Conservation (phyloP, 1,140 invertebrate genomes). For the Parasteatoda tepidariorum region DNA sequence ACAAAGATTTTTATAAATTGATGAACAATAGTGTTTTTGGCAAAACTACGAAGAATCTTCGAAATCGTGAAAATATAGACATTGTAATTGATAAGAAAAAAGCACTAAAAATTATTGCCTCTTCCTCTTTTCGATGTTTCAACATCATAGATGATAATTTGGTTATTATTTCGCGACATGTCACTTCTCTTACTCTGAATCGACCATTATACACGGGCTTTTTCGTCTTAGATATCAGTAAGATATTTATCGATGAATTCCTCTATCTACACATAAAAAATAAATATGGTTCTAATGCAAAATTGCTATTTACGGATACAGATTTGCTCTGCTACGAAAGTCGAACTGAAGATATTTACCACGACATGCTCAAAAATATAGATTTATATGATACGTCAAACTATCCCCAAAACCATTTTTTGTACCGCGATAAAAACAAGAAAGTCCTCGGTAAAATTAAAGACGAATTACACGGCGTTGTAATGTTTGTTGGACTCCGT, state of each 20-base stretch:
- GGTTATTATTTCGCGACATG: not conserved
- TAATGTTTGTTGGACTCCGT: conserved; percentile 30
- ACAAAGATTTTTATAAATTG: conserved; percentile 29
- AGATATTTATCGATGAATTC: conserved; percentile 63
- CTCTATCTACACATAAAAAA: not conserved
- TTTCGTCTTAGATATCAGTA: conserved; percentile 47
- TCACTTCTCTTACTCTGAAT: not conserved
- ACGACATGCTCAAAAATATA: not conserved
- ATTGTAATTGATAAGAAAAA: too few species aligned
- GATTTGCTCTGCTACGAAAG: conserved; percentile 23
- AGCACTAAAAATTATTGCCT: not conserved
- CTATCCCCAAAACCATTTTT: conserved; percentile 13
- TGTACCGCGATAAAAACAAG: not conserved
- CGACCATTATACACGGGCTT: not conserved
- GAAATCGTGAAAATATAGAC: too few species aligned
- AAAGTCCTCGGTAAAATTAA: conserved; percentile 30
- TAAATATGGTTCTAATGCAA: not conserved
- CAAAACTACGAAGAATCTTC: not conserved
- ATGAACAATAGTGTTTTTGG: conserved; percentile 22
- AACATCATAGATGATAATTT: conserved; percentile 40
- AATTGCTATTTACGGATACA: conserved; percentile 13
- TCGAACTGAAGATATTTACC: not conserved
- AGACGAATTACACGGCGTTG: conserved; percentile 1
- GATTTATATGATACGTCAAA: conserved; percentile 23
- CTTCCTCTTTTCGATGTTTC: conserved; percentile 63